These are phyloP conservation scores for Meliscaeva auricollis DNA, from an alignment of 2,888 invertebrate species.

Conservation along the genomic window DNA sequence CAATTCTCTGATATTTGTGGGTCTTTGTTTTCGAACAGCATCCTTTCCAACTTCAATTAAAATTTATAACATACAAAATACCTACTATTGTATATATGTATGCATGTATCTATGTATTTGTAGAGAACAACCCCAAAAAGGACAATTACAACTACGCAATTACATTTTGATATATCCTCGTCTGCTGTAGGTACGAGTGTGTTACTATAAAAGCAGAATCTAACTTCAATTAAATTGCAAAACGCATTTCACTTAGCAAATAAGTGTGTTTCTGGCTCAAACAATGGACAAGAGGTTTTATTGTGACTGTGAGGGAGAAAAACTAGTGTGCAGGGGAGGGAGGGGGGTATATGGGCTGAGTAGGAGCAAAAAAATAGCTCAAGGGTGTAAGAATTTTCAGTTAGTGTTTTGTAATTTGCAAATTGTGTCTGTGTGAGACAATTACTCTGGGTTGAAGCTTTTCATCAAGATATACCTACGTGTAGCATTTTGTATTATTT, in stretches of 20 bases:
- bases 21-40: conserved; percentile 22
- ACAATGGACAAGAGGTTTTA: conserved; percentile 36
- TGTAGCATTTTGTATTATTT: neutral
- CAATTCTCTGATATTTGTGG: conserved; percentile 20
- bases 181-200: conserved; percentile 7
- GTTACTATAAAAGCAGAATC: conserved; percentile 38
- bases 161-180: conserved; percentile 51
- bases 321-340: neutral
- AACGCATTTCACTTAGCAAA: conserved; percentile 69
- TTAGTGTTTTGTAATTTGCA: conserved; percentile 24
- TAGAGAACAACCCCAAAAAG: conserved; percentile 37
- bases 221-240: conserved; percentile 69
- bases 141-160: conserved; percentile 70
- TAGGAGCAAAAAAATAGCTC: neutral
- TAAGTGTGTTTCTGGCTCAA: conserved; percentile 58
- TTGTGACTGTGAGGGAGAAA: neutral
- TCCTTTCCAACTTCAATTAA: conserved; percentile 59
- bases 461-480: neutral
- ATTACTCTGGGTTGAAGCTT: conserved; percentile 15
- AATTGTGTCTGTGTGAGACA: conserved; percentile 7
- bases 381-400: conserved; percentile 21
- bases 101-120: neutral
- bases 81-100: neutral
- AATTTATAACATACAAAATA: conserved; percentile 14
- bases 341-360: neutral